Conservation (phyloP, 2,797 vertebrate genomes). For the Etheostoma perlongum region DNA sequence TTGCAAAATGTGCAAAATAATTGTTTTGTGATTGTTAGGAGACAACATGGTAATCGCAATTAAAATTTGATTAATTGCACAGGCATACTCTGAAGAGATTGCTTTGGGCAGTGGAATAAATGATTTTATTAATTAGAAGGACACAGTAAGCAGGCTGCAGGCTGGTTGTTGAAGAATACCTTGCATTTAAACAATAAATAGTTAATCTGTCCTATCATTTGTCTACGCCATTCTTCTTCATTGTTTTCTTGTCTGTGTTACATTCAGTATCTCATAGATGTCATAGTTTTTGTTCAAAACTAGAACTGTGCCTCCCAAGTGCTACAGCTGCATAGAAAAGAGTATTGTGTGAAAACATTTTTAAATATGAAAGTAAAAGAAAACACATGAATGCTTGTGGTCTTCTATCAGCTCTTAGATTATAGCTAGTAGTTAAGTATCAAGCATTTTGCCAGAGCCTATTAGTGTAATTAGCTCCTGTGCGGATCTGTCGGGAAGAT, state of each 20-base stretch:
- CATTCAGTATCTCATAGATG: background rate
- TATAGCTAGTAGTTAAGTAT: constrained; percentile 55
- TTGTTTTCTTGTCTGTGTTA: background rate
- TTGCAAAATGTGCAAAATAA: too few relatives aligned
- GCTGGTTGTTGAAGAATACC: background rate
- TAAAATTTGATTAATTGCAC: too few relatives aligned
- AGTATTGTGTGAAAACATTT: constrained; percentile 23
- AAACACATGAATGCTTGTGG: constrained; percentile 33
- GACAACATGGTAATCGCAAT: too few relatives aligned
- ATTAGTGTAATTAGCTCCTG: constrained; percentile 73
- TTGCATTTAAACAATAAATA: background rate
- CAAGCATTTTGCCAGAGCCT: constrained; percentile 66
- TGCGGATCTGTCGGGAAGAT: constrained; percentile 60
- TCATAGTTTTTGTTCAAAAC: background rate
- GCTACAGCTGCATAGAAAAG: background rate
- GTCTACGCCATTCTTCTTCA: background rate
- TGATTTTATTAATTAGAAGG: background rate
- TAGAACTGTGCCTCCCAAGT: background rate
- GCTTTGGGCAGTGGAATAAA: background rate
- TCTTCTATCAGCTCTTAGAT: constrained; percentile 48
- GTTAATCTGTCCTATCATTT: background rate
- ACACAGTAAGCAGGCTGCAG: background rate
- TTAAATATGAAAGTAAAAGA: constrained; percentile 44
- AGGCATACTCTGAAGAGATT: background rate
- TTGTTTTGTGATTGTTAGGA: too few relatives aligned